phyloP scores from a whole-genome alignment of 2,113 vertebrate species.

The Columbina picui region DNA sequence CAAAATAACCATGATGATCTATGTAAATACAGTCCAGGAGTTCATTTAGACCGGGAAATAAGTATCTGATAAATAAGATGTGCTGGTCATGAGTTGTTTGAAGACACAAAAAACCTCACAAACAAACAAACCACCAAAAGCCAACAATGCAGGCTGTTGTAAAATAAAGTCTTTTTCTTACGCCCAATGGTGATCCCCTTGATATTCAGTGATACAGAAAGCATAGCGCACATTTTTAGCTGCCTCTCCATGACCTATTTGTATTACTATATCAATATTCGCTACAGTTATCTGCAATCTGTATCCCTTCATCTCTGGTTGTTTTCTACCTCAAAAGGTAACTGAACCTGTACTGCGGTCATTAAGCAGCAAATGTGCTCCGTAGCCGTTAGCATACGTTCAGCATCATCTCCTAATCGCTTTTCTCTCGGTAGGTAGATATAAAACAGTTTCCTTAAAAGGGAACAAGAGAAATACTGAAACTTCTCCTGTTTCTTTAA shows the following conservation, averaged over 20 bases:
- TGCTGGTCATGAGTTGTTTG: fast-evolving
- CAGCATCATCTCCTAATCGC: not conserved
- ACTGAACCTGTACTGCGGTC: conserved; percentile 19
- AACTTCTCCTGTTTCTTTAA: not conserved
- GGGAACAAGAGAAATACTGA: not conserved
- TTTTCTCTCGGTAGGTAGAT: not conserved
- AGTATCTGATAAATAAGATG: not conserved
- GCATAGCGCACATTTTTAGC: fast-evolving
- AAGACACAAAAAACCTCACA: not conserved
- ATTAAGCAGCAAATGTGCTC: not conserved
- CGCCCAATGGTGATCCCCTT: fast-evolving
- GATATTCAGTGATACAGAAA: fast-evolving
- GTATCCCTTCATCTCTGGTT: not conserved
- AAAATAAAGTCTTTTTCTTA: not conserved
- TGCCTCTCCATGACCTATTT: fast-evolving
- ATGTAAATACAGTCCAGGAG: not conserved
- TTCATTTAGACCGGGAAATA: not conserved
- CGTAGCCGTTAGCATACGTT: conserved; percentile 14
- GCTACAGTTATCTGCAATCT: not conserved
- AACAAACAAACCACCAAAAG: too few relatives aligned
- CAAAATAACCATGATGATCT: not conserved
- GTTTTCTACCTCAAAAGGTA: not conserved
- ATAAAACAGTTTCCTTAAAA: not conserved
- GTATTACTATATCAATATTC: not conserved
- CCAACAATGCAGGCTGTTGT: fast-evolving